Evolutionary conservation across 2,113 vertebrate genomes (phyloP).

Genomic region (Petrocephalus microphthalmus): DNA sequence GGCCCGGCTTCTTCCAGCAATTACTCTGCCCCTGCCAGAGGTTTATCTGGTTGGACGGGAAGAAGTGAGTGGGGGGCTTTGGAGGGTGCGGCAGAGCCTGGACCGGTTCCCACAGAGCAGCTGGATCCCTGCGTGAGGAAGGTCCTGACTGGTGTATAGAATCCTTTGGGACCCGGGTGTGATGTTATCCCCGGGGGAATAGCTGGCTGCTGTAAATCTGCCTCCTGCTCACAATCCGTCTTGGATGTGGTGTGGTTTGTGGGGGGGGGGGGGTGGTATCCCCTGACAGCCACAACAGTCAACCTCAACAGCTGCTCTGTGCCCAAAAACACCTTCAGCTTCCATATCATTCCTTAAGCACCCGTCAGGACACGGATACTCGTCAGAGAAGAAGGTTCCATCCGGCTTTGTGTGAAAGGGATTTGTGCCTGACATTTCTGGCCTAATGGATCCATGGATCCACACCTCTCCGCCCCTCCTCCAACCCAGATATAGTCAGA

Average conservation of each 20-base stretch:
- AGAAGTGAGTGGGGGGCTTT: neutral
- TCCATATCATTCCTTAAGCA: neutral
- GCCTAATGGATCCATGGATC: neutral
- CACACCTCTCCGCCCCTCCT: neutral
- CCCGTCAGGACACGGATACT: neutral
- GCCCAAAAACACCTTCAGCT: neutral
- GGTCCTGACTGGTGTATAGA: conserved; percentile 17
- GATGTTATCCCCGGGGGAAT: neutral
- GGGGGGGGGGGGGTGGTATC: neutral
- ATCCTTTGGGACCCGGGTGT: conserved; percentile 16
- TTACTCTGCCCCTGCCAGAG: conserved; percentile 12
- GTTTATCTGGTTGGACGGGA: conserved; percentile 8
- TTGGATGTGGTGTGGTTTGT: neutral
- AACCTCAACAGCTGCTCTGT: neutral
- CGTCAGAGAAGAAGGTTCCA: neutral
- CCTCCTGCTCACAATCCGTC: neutral
- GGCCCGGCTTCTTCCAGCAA: neutral
- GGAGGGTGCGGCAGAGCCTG: neutral
- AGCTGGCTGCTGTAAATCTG: conserved; percentile 5
- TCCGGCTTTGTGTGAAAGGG: neutral
- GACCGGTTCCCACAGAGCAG: conserved; percentile 22
- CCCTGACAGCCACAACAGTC: neutral
- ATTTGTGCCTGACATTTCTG: neutral
- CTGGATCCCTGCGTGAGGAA: conserved; percentile 31
- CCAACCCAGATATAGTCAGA: too few species aligned